phyloP scores from a whole-genome alignment of 2,888 invertebrate species.

The Sicus ferrugineus region DNA sequence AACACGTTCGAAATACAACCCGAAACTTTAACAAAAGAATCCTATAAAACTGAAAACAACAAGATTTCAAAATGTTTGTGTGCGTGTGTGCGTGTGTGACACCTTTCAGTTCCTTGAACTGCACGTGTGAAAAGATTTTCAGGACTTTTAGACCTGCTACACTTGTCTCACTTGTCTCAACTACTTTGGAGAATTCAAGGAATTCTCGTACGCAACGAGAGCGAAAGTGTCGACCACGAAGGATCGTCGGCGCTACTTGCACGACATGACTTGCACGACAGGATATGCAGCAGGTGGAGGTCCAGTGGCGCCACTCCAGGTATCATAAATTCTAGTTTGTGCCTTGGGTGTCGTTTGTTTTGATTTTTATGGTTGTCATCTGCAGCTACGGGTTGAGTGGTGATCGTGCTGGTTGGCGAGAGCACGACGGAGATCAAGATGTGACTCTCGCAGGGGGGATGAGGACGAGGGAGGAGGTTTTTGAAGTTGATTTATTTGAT shows the following conservation, averaged over 20 bases:
- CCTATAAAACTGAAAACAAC: background rate
- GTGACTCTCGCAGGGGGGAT: no score
- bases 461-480: no score
- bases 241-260: background rate
- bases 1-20: slow-evolving; percentile 11
- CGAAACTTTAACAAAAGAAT: background rate
- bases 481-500: no score
- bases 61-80: background rate
- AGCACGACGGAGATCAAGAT: no score
- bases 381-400: background rate
- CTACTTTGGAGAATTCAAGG: background rate
- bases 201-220: slow-evolving; percentile 1
- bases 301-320: slow-evolving; percentile 11
- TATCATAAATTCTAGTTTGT: slow-evolving; percentile 16
- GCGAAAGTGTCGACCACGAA: slow-evolving; percentile 7
- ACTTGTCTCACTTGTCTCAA: background rate
- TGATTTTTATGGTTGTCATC: background rate
- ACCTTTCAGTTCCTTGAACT: background rate
- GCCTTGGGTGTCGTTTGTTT: background rate
- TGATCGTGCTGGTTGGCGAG: no score
- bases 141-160: background rate
- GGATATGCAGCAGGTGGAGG: background rate
- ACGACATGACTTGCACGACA: background rate
- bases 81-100: background rate
- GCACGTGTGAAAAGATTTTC: slow-evolving; percentile 11